Percentiles rank a stretch among this genome's conserved stretches.
Conservation (phyloP, 1,140 invertebrate species). For the Anadara kagoshimensis region DNA sequence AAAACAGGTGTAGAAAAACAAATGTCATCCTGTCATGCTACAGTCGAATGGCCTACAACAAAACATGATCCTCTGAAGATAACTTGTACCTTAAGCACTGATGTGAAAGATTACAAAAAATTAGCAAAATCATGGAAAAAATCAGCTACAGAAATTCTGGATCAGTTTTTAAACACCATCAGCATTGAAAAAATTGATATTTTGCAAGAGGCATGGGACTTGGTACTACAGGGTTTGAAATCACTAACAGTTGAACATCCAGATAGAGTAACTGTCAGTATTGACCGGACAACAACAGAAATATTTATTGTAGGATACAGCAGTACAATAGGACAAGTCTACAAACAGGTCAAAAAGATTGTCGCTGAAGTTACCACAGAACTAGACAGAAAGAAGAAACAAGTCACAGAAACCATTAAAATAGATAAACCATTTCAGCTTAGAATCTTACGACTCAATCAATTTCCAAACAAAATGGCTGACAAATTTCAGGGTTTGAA, state of each 20-base stretch:
- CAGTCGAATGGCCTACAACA: conserved; percentile 24
- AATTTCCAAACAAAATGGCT: conserved; percentile 33
- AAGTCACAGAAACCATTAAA: conserved; percentile 35
- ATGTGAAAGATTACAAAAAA: conserved; percentile 31
- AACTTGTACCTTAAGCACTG: conserved; percentile 30
- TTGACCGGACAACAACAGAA: conserved; percentile 5
- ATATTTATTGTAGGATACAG: conserved; percentile 42
- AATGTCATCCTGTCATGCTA: conserved; percentile 1
- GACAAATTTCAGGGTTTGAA: conserved; percentile 32
- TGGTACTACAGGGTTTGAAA: conserved; percentile 23
- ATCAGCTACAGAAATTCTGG: conserved; percentile 12
- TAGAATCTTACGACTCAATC: conserved; percentile 19
- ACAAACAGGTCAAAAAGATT: conserved; percentile 23
- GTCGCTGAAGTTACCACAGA: conserved; percentile 24
- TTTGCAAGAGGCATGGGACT: conserved; percentile 41
- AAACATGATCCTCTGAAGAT: conserved; percentile 6
- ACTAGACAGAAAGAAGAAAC: conserved; percentile 39
- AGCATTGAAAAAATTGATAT: conserved; percentile 15
- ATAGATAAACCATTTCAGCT: conserved; percentile 28
- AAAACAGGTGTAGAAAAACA: conserved; percentile 14
- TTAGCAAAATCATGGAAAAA: conserved; percentile 33
- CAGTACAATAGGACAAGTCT: conserved; percentile 32
- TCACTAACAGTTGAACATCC: conserved; percentile 15
- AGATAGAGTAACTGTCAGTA: conserved; percentile 34
- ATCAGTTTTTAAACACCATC: conserved; percentile 5